Base-by-base conservation (phyloP, 2,888 invertebrate genomes). In the Stenichneumon culpator region DNA sequence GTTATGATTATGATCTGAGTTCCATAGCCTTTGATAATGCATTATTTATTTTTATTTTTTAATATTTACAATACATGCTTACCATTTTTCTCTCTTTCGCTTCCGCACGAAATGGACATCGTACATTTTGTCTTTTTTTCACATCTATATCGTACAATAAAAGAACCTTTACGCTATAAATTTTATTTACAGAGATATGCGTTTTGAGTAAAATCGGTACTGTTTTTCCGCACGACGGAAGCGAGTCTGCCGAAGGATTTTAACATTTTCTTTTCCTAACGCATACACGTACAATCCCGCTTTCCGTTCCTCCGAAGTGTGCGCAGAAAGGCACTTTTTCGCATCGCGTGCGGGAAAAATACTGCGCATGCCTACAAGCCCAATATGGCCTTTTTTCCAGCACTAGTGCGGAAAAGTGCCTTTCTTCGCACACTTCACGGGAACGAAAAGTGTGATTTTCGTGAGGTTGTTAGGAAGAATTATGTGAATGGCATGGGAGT, bases 51-150 rank as follows among this genome's bases (percentile, higher is more conserved):
- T 78, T 74, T 60, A 25, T 36, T 79, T 77, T 57, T 22, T 69
- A 72, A 86, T 89, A 89, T 89, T 82, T 88, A 90, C 89, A 89
- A 84, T 86, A 88, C 87, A 89, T 84, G 87, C 86, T 83, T 60
- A 83, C 86, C 79, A 63, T 39, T 69, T 73, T 28, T 44, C 54
- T 47, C 47, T 22, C 36, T 73, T 19, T 50, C 57, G 32, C 22
- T 52, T 9, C 54, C 72, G 19, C n/a, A 72, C 67, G n/a, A 14
- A 16, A 25, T 11, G 28, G 77, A 79, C 57, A 3, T 63, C 65
- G 70, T 83, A 52, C 77, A 74, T 50, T 60, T 54, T n/a, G 68
- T 60, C 50, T 68, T 36, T 52, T 36, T 73, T 68, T 36, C 75
- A 54, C 72, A 80, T 72, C 72, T 52, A 57, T 78, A 81, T 84